Evolutionary conservation across 2,113 vertebrate genomes (phyloP).

Genomic region (Epinephelus cyanopodus): DNA sequence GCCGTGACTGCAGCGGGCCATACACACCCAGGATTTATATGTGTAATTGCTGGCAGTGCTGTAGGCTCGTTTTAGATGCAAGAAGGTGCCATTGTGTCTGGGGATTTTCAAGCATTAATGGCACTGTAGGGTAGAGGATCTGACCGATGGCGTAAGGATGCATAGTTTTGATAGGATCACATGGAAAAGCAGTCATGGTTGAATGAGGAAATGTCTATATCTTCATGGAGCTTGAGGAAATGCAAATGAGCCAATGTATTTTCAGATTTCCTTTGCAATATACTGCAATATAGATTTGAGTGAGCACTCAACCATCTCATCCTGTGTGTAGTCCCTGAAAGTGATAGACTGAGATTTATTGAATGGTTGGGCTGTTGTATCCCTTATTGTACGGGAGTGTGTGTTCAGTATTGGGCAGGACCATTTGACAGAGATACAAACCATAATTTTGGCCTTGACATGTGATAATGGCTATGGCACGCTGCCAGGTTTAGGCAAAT

Average conservation of each 20-base stretch:
- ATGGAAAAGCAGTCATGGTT: neutral
- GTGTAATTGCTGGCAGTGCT: slow-evolving; percentile 17
- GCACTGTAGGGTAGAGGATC: neutral
- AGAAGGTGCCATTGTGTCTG: slow-evolving; percentile 36
- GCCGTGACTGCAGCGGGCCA: slow-evolving; percentile 44
- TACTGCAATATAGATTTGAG: neutral
- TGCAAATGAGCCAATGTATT: neutral
- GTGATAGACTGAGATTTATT: neutral
- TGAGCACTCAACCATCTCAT: neutral
- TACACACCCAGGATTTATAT: slow-evolving; percentile 50
- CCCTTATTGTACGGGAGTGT: neutral
- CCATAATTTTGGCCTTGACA: neutral
- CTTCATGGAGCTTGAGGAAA: neutral
- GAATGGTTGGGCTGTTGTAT: neutral
- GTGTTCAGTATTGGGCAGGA: neutral
- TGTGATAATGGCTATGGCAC: neutral
- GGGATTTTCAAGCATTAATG: slow-evolving; percentile 7
- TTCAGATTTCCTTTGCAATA: neutral
- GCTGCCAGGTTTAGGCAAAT: neutral
- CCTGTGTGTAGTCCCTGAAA: neutral
- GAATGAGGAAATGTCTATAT: neutral
- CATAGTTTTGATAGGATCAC: neutral
- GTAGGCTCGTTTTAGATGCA: neutral
- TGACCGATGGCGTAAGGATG: neutral
- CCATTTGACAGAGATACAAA: neutral